Evolutionary conservation across 2,113 vertebrate species (phyloP), one percentile per base, ranked within the genome.

Genomic region (Maccullochella peelii): DNA sequence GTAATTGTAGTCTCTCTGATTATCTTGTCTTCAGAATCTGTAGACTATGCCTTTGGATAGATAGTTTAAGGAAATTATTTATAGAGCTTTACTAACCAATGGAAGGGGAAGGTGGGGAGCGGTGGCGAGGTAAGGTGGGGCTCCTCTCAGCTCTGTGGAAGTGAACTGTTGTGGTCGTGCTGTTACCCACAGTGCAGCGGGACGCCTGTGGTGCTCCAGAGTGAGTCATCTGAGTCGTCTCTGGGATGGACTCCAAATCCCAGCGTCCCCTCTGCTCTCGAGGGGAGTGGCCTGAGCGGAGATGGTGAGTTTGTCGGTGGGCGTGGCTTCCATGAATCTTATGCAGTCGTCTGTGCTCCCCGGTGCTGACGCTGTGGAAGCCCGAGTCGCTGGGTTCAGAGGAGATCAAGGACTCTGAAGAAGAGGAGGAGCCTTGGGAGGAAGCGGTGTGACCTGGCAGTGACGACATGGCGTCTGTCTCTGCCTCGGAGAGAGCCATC

Each of bases 201-300:
- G 93, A 86, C 0, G 88, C 65, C 66, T 72, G 81, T 0, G 88
- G 86, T 0, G 47, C 72, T 49, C 78, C 78, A 0, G 76, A 8
- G 40, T 91, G 89, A 61, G 27, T 88, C 83, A 92, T 70, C 0
- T 80, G 89, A 0, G 79, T 83, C 0, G 94, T 88, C 82, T 95
- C 95, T 0, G 95, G 95, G 77, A 95, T 95, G 52, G 95, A 95
- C 88, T 95, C 94, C 88, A 95, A 74, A 62, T 95, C 95, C 92
- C 93, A 94, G 85, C 94, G 92, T 70, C 92, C 91, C 70, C 93
- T 93, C 86, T 93, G 92, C 68, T 94, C 92, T 9, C 92, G 85
- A 16, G 91, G 91, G 80, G 83, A 92, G 47, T 89, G 91, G 71
- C 87, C 93, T 14, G 85, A 69, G 23, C 79, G 88, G 1, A 92